Percentiles rank a stretch among this genome's conserved stretches.
phyloP scores from a whole-genome alignment of 1,140 invertebrate species.

The Heterodera carotae region DNA sequence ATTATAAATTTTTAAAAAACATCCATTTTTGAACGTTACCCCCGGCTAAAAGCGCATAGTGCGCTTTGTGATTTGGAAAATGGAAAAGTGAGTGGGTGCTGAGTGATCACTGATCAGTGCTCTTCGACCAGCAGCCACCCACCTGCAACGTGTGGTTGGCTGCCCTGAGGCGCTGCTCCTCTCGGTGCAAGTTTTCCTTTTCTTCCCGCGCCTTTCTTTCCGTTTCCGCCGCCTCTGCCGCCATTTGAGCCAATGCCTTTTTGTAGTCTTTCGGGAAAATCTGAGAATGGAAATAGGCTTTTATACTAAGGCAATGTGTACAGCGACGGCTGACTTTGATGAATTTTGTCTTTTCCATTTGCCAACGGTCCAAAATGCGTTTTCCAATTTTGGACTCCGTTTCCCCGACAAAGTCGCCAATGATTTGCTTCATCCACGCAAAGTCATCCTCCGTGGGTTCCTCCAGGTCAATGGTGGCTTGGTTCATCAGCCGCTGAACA shows the following conservation, averaged over 20 bases:
- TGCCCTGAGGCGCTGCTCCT: slow-evolving; percentile 30
- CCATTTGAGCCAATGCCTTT: slow-evolving; percentile 78
- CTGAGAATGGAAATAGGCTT: slow-evolving; percentile 49
- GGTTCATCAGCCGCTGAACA: slow-evolving; percentile 52
- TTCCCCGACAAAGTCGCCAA: slow-evolving; percentile 84
- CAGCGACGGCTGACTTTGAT: not conserved
- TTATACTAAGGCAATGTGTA: not conserved
- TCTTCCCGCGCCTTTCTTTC: slow-evolving; percentile 65
- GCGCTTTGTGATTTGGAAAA: too few relatives aligned
- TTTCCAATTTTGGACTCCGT: slow-evolving; percentile 85
- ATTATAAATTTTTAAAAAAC: too few relatives aligned
- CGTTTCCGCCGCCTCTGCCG: slow-evolving; percentile 68
- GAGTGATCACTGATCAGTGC: too few relatives aligned
- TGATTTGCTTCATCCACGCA: slow-evolving; percentile 76
- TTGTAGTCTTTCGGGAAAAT: slow-evolving; percentile 97
- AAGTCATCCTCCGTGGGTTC: slow-evolving; percentile 75
- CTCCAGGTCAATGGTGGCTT: slow-evolving; percentile 63
- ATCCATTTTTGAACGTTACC: too few relatives aligned
- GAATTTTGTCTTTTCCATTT: slow-evolving; percentile 71
- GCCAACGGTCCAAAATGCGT: slow-evolving; percentile 80
- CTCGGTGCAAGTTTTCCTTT: slow-evolving; percentile 35
- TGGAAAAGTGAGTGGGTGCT: too few relatives aligned
- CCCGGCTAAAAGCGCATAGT: too few relatives aligned
- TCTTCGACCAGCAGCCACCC: too few relatives aligned
- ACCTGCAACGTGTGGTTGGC: slow-evolving; percentile 38